Percentiles rank a stretch among this genome's conserved stretches.
These are phyloP conservation scores for Limosa lapponica DNA, from an alignment of 2,797 vertebrate species.

Conservation along the genomic window DNA sequence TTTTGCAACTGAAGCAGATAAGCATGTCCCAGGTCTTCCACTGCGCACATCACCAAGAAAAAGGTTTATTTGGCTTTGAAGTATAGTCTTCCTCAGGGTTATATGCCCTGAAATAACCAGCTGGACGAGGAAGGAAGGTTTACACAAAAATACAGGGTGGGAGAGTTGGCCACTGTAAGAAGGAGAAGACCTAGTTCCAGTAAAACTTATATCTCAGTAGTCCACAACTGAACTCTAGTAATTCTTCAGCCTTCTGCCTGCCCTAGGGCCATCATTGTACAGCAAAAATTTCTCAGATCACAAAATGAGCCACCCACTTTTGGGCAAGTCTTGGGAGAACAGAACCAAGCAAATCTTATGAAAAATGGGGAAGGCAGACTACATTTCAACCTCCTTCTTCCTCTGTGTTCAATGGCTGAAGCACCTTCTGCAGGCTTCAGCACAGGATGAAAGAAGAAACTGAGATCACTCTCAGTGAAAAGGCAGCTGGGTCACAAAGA, in stretches of 20 bases:
- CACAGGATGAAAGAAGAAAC: background rate
- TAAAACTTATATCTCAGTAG: background rate
- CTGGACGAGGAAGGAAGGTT: background rate
- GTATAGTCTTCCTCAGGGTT: background rate
- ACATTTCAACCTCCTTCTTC: background rate
- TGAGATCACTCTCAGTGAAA: background rate
- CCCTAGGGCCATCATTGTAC: background rate
- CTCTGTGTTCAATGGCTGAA: background rate
- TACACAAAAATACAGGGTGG: background rate
- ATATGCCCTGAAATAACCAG: background rate
- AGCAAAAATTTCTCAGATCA: background rate
- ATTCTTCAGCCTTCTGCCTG: background rate
- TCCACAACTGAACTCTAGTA: background rate
- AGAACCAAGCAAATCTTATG: background rate
- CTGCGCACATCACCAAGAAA: background rate
- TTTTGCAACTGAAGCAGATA: background rate
- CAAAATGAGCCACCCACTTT: background rate
- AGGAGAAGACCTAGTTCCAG: background rate
- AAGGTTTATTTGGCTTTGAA: background rate
- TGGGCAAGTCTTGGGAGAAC: background rate
- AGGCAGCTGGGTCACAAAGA: background rate
- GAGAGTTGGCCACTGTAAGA: background rate
- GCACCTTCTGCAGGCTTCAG: background rate
- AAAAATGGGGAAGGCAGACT: background rate
- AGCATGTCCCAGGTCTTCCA: background rate